These are phyloP conservation scores for Scaptomyza montana DNA, from an alignment of 1,140 invertebrate genomes.

Conservation along the genomic window DNA sequence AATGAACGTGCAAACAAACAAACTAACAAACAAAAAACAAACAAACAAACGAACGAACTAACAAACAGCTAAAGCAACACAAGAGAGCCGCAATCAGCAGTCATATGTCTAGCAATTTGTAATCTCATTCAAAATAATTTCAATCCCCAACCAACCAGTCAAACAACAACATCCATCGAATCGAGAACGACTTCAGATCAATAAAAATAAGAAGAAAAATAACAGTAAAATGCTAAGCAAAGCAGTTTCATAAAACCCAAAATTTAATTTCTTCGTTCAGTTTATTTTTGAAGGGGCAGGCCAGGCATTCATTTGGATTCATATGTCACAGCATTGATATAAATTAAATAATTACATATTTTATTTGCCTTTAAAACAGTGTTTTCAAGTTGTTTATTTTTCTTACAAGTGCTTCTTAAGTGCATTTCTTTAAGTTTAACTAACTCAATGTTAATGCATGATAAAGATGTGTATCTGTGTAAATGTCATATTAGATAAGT, in stretches of 20 bases:
- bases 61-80: neutral
- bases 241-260: constrained; percentile 17
- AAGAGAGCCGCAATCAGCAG: constrained; percentile 13
- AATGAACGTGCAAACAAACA: constrained; percentile 68
- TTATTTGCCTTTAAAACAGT: neutral
- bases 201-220: constrained; percentile 8
- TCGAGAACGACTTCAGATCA: constrained; percentile 2
- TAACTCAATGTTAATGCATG: neutral
- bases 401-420: too few species aligned
- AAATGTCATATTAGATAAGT: constrained; percentile 49
- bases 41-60: constrained; percentile 1
- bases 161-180: neutral
- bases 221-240: constrained; percentile 13
- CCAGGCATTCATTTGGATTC: neutral
- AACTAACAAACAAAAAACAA: constrained; percentile 4
- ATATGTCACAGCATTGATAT: neutral
- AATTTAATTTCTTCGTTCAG: neutral
- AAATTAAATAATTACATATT: neutral
- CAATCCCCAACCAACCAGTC: constrained; percentile 3
- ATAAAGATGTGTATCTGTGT: too few species aligned
- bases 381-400: neutral
- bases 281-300: neutral
- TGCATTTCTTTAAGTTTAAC: too few species aligned
- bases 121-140: constrained; percentile 25
- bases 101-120: constrained; percentile 27